Evolutionary conservation across 2,888 invertebrate species (phyloP).

Genomic region (Poecilus cupreus): DNA sequence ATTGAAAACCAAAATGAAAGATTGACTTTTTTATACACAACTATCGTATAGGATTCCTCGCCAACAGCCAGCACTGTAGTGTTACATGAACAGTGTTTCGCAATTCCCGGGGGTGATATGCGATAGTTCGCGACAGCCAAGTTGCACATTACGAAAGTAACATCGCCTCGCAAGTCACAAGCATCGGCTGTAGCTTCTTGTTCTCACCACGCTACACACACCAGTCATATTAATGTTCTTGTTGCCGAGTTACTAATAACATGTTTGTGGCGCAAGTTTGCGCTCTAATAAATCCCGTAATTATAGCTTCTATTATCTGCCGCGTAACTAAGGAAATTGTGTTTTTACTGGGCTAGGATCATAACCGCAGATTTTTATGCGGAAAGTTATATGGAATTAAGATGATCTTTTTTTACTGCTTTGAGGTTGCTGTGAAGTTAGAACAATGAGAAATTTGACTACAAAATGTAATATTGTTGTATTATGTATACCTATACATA

Average conservation of each 20-base stretch:
- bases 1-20: too few species aligned
- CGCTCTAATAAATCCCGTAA: conserved; percentile 13
- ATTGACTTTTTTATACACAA: too few species aligned
- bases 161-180: not conserved
- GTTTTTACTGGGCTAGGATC: not conserved
- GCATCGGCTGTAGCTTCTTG: not conserved
- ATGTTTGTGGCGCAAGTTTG: conserved; percentile 20
- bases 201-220: not conserved
- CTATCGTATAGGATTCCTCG: too few species aligned
- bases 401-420: too few species aligned
- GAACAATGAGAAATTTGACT: too few species aligned
- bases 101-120: not conserved
- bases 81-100: not conserved
- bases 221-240: conserved; percentile 2
- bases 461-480: too few species aligned
- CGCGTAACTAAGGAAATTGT: not conserved
- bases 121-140: not conserved
- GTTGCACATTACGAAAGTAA: conserved; percentile 3
- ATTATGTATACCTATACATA: too few species aligned
- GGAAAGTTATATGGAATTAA: not conserved
- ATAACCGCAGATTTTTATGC: not conserved
- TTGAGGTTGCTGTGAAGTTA: too few species aligned
- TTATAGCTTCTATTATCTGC: not conserved
- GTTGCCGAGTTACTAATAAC: conserved; percentile 19
- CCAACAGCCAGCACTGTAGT: too few species aligned